Conservation (phyloP, 1,140 invertebrate genomes). For the Drosophila subobscura region DNA sequence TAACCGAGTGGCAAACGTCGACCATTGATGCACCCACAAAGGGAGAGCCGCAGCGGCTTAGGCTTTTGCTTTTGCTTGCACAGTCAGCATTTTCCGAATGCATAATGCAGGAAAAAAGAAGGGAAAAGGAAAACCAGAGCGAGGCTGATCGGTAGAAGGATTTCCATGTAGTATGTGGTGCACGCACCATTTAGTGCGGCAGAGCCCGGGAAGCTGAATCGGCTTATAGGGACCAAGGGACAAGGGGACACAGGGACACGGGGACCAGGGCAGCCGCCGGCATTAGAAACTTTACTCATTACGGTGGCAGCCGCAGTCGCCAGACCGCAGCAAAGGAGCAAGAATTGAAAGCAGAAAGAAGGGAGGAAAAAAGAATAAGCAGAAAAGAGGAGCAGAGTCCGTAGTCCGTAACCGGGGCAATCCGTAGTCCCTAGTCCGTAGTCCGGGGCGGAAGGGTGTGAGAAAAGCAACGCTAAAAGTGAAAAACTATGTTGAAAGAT, state of each 20-base stretch:
- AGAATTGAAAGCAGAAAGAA: constrained; percentile 28
- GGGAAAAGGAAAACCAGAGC: constrained; percentile 17
- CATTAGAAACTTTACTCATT: constrained; percentile 82
- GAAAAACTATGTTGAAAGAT: constrained; percentile 76
- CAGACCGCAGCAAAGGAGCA: constrained; percentile 64
- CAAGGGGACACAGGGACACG: no score
- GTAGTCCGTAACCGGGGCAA: no score
- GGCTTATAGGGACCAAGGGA: constrained; percentile 47
- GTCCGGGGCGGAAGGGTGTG: constrained; percentile 9
- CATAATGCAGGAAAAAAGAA: constrained; percentile 65
- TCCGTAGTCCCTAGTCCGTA: no score
- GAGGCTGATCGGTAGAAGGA: constrained; percentile 1
- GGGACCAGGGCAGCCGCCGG: constrained; percentile 44
- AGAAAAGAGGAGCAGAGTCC: constrained; percentile 15
- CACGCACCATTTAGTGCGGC: constrained; percentile 58
- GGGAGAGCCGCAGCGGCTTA: constrained; percentile 37
- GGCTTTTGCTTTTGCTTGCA: constrained; percentile 63
- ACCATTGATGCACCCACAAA: constrained; percentile 64
- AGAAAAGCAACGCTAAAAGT: constrained; percentile 66
- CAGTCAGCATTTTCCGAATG: constrained; percentile 66
- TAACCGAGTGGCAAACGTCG: constrained; percentile 50
- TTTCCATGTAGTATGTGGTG: constrained; percentile 37
- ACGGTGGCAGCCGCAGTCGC: constrained; percentile 70
- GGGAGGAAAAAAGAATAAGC: constrained; percentile 11
- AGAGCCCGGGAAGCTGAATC: constrained; percentile 26